phyloP scores from a whole-genome alignment of 2,797 vertebrate genomes.

The Rhadinocentrus ornatus region DNA sequence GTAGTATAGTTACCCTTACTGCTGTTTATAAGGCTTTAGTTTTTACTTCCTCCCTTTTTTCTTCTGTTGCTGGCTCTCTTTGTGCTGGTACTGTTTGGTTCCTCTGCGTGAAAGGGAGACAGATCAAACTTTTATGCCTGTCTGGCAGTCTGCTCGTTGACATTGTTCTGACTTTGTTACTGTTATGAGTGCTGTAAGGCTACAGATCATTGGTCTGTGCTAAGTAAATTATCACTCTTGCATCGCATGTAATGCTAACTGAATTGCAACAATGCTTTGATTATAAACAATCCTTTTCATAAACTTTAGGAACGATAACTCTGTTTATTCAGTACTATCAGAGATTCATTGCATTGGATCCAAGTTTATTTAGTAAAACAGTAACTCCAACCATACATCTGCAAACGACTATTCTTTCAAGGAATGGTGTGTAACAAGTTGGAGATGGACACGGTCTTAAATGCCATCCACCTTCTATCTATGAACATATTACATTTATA shows the following conservation, averaged over 20 bases:
- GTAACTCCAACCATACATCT: not conserved
- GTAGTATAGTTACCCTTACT: constrained; percentile 22
- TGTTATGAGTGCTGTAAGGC: constrained; percentile 47
- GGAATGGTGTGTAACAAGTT: not conserved
- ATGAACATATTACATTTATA: not conserved
- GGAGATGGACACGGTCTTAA: not conserved
- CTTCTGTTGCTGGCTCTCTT: constrained; percentile 34
- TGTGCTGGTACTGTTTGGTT: constrained; percentile 31
- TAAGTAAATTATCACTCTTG: constrained; percentile 42
- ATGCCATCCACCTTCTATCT: not conserved
- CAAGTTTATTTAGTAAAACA: not conserved
- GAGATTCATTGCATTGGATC: not conserved
- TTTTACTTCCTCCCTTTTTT: constrained; percentile 6
- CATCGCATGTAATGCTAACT: constrained; percentile 45
- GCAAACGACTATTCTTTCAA: not conserved
- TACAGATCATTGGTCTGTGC: constrained; percentile 47
- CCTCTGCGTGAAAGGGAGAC: constrained; percentile 42
- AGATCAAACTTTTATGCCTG: constrained; percentile 27
- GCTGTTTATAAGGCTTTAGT: constrained; percentile 1
- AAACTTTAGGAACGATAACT: not conserved
- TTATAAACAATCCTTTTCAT: constrained; percentile 7
- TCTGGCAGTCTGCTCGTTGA: constrained; percentile 39
- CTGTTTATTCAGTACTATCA: not conserved
- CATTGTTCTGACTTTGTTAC: constrained; percentile 61
- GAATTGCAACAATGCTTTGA: constrained; percentile 12